Base-by-base conservation (phyloP, 2,888 invertebrate species). In the Melieria picta region DNA sequence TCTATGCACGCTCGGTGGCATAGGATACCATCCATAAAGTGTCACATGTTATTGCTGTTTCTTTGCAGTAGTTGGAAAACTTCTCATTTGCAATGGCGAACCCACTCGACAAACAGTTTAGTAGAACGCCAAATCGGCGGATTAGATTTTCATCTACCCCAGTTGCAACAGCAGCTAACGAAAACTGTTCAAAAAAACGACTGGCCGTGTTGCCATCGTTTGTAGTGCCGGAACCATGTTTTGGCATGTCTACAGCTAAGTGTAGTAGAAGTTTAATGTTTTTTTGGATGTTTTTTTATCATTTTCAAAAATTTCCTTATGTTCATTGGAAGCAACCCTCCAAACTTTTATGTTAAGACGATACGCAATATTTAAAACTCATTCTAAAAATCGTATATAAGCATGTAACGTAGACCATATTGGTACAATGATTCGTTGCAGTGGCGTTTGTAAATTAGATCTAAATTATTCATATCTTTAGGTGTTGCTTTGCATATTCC, bases 1-100 rank as follows among this genome's bases (percentile, higher is more conserved):
- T 58, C 61, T 74, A 50, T 71, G 65, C 46, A 72, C 66, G 46
- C 60, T 69, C 61, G 71, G 62, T 55, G 71, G 71, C 71, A 74
- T 69, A 30, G 60, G 65, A 64, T 64, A 71, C 71, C 71, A 73
- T 13, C 66, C 50, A 68, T 69, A 69, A 52, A 68, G 50, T 46
- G 65, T 46, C 2, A 74, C 11, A 48, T 63, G 61, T 52, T 57
- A 7, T 57, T 42, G 69, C 46, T 55, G 72, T 72, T 13, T 72
- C 69, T 48, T 50, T 47, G 47, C 60, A 46, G 16, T 47, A 64
- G 11, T 55, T n/a, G 48, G 16, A 45, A 62, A 62, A 62, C 13
- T 16, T 13, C 1, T 62, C 69, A 46, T n/a, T 5, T 4, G 52
- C 50, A 55, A 71, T 65, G 10, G 47, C 71, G 3, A 30, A 61